phyloP scores from a whole-genome alignment of 2,113 vertebrate genomes.

The Antechinus stuartii region DNA sequence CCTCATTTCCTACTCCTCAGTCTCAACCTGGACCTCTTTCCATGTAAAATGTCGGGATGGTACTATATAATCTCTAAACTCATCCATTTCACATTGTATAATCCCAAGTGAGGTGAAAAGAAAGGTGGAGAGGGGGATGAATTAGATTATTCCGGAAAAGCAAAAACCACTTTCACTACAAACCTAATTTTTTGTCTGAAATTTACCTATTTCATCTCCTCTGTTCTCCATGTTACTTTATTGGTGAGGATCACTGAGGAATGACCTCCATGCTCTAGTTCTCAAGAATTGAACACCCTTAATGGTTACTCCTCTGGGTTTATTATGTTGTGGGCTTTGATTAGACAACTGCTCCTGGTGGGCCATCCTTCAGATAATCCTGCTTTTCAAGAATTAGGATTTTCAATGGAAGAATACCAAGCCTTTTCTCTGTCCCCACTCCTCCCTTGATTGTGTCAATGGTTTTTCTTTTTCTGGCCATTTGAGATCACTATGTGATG shows the following conservation, averaged over 20 bases:
- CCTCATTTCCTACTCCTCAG: background rate
- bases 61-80: background rate
- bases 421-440: background rate
- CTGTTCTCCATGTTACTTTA: background rate
- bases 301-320: background rate
- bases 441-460: background rate
- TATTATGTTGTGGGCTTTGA: conserved; percentile 18
- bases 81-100: conserved; percentile 17
- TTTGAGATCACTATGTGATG: background rate
- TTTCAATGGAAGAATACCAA: conserved; percentile 15
- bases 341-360: conserved; percentile 47
- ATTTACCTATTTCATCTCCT: background rate
- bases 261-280: background rate
- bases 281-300: background rate
- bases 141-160: background rate
- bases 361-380: conserved; percentile 13
- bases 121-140: background rate
- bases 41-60: background rate
- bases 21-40: conserved; percentile 29
- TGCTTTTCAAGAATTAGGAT: conserved; percentile 24
- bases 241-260: background rate
- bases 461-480: background rate
- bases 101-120: background rate
- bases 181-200: background rate
- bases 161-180: background rate